phyloP scores from a whole-genome alignment of 2,888 invertebrate genomes.

The Tigriopus californicus region DNA sequence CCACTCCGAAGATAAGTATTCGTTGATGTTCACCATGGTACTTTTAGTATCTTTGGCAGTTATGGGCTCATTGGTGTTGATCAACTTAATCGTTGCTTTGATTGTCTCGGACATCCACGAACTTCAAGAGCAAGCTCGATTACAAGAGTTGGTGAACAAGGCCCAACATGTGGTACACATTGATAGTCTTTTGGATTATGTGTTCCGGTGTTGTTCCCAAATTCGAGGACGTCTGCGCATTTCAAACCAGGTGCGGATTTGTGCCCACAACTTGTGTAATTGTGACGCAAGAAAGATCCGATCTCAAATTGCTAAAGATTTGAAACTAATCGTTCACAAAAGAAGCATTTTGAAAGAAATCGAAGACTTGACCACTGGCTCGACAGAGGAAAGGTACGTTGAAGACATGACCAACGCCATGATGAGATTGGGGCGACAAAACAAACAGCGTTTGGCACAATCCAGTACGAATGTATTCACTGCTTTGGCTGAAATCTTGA shows the following conservation, averaged over 20 bases:
- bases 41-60: neutral
- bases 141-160: constrained; percentile 7
- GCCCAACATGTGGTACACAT: constrained; percentile 3
- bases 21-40: neutral
- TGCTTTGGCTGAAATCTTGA: no score
- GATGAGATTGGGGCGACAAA: no score
- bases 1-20: neutral
- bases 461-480: no score
- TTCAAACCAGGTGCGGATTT: neutral
- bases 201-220: neutral
- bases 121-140: neutral
- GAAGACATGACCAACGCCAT: no score
- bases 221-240: neutral
- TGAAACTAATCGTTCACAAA: neutral
- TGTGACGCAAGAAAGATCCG: neutral
- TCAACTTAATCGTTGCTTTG: constrained; percentile 1
- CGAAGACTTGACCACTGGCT: no score
- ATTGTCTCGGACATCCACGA: constrained; percentile 5
- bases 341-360: neutral
- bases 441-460: no score
- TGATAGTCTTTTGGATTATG: neutral
- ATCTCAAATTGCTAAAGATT: neutral
- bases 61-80: constrained; percentile 1
- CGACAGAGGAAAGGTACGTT: no score
- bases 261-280: neutral